A percentile compares a stretch with the other conserved stretches of the same genome.
Conservation (phyloP, 2,888 invertebrate genomes). For the Caenorhabditis uteleia region DNA sequence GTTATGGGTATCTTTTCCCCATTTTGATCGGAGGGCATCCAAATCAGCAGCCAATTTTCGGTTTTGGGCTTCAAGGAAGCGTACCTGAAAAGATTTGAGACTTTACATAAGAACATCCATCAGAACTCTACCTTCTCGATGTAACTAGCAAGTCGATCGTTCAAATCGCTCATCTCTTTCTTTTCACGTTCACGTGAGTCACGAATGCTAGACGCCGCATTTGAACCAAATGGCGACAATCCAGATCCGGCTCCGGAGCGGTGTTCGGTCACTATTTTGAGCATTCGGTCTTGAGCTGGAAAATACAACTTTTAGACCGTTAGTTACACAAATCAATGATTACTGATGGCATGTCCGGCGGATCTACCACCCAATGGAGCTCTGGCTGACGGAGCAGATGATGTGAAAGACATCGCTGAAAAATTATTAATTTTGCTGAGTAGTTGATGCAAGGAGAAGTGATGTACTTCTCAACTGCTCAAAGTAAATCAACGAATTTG, state of each 20-base stretch:
- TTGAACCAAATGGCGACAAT: constrained; percentile 51
- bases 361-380: constrained; percentile 55
- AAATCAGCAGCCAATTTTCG: constrained; percentile 69
- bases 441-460: neutral
- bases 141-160: constrained; percentile 74
- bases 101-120: neutral
- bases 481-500: constrained; percentile 15
- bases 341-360: constrained; percentile 35
- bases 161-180: constrained; percentile 73
- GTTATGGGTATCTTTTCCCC: constrained; percentile 68
- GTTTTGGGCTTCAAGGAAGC: constrained; percentile 70
- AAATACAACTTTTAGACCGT: neutral
- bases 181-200: constrained; percentile 71
- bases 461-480: constrained; percentile 4
- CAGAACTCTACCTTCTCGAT: constrained; percentile 71
- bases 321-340: neutral
- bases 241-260: constrained; percentile 42
- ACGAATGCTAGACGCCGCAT: constrained; percentile 71
- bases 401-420: constrained; percentile 54
- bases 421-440: neutral
- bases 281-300: constrained; percentile 56
- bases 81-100: constrained; percentile 54
- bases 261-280: constrained; percentile 69
- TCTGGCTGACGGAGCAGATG: constrained; percentile 47
- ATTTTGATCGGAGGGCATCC: constrained; percentile 64